A percentile compares a stretch with the other conserved stretches of the same genome.
These are phyloP conservation scores for Vireo griseus DNA, from an alignment of 2,797 vertebrate genomes.

Conservation along the genomic window DNA sequence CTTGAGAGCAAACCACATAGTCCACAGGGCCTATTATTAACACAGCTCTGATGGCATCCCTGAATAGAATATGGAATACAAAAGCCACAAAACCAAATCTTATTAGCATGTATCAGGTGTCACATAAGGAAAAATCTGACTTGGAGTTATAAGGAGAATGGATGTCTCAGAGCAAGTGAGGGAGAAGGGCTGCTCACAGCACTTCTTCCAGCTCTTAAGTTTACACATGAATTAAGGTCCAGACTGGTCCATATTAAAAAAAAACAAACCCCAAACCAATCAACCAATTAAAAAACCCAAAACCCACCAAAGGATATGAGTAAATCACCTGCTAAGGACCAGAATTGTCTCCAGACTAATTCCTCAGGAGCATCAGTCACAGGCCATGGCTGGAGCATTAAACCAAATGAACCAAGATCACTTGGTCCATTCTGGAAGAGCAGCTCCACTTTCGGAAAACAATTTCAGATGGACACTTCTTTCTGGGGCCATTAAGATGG, in stretches of 20 bases:
- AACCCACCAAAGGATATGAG: accelerated
- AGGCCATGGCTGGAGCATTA: neutral
- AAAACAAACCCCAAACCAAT: neutral
- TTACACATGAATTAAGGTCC: neutral
- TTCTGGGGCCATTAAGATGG: neutral
- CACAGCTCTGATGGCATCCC: neutral
- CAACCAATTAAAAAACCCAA: accelerated
- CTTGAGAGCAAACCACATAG: neutral
- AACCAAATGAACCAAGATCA: neutral
- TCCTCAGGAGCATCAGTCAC: neutral
- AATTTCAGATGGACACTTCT: neutral
- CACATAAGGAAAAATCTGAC: neutral
- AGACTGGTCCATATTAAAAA: neutral
- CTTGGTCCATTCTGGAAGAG: neutral
- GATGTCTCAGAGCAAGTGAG: too few species aligned
- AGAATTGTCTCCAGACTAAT: neutral
- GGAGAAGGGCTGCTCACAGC: neutral
- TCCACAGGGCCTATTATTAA: neutral
- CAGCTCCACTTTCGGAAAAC: neutral
- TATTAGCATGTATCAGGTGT: neutral
- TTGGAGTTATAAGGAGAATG: neutral
- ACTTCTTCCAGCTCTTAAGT: neutral
- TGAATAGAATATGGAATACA: neutral
- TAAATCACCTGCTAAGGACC: neutral
- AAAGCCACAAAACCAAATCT: neutral